Evolutionary conservation across 1,140 invertebrate species (phyloP).

Genomic region (Megalopta genalis): DNA sequence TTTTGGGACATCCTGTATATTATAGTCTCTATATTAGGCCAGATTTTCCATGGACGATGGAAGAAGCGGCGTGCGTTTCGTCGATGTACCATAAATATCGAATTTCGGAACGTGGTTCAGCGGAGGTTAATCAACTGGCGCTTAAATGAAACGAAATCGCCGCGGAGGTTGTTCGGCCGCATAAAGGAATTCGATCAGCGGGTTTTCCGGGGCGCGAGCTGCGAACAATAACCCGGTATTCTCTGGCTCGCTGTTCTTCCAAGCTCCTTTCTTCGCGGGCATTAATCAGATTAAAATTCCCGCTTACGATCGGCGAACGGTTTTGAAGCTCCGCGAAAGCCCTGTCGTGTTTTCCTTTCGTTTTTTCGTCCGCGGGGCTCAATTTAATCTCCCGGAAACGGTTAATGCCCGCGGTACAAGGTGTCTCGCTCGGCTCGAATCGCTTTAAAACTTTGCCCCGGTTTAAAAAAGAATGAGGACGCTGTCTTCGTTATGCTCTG

Average conservation of each 20-base stretch:
- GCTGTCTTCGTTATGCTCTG: no score
- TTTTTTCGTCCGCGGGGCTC: neutral
- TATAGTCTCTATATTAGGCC: no score
- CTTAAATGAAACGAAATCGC: constrained; percentile 19
- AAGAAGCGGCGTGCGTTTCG: no score
- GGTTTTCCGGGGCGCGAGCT: neutral
- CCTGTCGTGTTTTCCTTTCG: neutral
- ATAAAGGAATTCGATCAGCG: constrained; percentile 23
- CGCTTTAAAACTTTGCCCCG: no score
- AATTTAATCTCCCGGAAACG: neutral
- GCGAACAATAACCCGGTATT: constrained; percentile 14
- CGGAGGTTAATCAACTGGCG: constrained; percentile 11
- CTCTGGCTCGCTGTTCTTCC: neutral
- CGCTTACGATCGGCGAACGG: constrained; percentile 12
- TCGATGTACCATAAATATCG: no score
- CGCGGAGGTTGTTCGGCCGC: neutral
- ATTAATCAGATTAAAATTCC: constrained; percentile 43
- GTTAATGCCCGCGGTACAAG: neutral
- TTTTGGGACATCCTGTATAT: no score
- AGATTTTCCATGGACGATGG: no score
- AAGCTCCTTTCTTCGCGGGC: neutral
- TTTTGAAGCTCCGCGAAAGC: neutral
- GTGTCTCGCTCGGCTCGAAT: no score
- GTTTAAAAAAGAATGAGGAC: no score
- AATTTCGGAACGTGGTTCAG: neutral